Conservation (phyloP, 2,888 invertebrate species). For the Tetranychus piercei region DNA sequence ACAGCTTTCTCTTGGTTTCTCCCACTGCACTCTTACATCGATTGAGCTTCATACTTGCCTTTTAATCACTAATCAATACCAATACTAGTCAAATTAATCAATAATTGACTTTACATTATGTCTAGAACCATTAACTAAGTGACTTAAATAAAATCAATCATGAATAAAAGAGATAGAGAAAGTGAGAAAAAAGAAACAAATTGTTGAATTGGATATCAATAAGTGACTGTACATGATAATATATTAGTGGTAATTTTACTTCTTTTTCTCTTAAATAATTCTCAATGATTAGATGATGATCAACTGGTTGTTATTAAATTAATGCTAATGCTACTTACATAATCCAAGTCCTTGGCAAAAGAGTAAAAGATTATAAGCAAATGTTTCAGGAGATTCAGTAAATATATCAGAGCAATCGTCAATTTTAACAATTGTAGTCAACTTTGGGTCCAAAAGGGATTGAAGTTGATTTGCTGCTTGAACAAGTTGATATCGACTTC, state of each 20-base stretch:
- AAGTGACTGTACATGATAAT: neutral
- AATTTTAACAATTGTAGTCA: conserved; percentile 62
- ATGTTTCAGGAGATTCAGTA: conserved; percentile 44
- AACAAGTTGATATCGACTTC: conserved; percentile 55
- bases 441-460: conserved; percentile 56
- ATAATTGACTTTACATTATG: no score
- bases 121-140: no score
- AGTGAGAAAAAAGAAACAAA: neutral
- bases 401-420: conserved; percentile 71
- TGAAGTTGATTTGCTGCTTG: conserved; percentile 59
- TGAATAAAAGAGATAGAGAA: no score
- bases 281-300: no score
- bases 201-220: neutral
- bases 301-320: neutral
- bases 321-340: conserved; percentile 22
- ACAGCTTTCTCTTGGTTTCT: no score
- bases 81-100: no score
- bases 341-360: conserved; percentile 27
- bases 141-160: no score
- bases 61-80: no score
- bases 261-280: neutral
- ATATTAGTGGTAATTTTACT: neutral
- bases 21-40: no score
- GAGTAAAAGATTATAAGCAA: conserved; percentile 25
- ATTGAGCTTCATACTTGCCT: no score